Conservation (phyloP, 2,113 vertebrate genomes). For the Odontophorus gujanensis region DNA sequence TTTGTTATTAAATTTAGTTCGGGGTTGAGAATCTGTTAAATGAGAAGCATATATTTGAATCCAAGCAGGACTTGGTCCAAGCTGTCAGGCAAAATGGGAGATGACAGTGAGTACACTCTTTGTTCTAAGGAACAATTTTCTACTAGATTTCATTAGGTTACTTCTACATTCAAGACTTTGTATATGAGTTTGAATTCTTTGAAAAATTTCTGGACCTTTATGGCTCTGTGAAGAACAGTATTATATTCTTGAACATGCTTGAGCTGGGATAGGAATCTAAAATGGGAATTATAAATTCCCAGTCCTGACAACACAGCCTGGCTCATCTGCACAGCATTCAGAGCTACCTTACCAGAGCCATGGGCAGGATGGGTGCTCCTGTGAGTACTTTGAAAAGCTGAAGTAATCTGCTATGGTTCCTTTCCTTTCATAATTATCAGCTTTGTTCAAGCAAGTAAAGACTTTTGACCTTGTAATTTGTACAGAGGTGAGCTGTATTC, state of each 20-base stretch:
- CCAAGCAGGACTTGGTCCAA: neutral
- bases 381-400: neutral
- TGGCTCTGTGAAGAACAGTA: neutral
- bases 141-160: neutral
- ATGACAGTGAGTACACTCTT: neutral
- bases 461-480: neutral
- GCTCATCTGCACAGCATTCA: neutral
- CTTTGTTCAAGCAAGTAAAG: neutral
- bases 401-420: neutral
- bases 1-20: neutral
- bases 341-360: neutral
- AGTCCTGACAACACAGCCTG: accelerated
- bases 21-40: neutral
- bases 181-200: neutral
- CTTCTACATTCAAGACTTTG: neutral
- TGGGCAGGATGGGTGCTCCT: accelerated
- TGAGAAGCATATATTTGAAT: neutral
- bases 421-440: neutral
- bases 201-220: neutral
- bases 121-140: neutral
- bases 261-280: neutral
- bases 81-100: neutral
- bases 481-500: neutral
- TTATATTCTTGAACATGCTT: accelerated
- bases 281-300: neutral